Evolutionary conservation across 2,888 invertebrate genomes (phyloP), one percentile per base, ranked within the genome.

Genomic region (Sminthurinus aureus): DNA sequence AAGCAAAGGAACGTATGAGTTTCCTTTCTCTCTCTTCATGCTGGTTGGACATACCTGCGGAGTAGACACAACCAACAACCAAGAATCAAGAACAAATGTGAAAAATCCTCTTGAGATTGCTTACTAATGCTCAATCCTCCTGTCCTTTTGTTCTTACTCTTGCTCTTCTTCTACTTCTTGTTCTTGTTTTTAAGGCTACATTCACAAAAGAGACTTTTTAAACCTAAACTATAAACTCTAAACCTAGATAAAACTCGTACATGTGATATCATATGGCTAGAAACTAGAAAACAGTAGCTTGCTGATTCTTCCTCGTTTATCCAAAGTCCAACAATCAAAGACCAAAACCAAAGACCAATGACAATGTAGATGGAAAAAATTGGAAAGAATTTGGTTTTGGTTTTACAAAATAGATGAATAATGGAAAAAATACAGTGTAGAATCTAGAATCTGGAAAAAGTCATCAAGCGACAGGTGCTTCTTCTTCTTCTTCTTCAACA

Each of bases 41-140:
- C 82, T 84, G 79, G 77, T 82, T 84, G 84, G 84, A 82, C 82
- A 82, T 84, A 84, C 84, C 84, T 84, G 84, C 80, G 76, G 83
- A 76, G 83, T 58, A 52, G 18, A 73, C 2, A 20, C 22, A 20
- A n/a, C n/a, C n/a, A n/a, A n/a, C n/a, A n/a, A n/a, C n/a, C n/a
- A n/a, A n/a, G n/a, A n/a, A n/a, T n/a, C n/a, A n/a, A 69, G 11
- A n/a, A 20, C n/a, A 20, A 69, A 69, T 69, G 67, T n/a, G 24
- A 9, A 58, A 58, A 71, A 71, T 24, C 71, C 38, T 38, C 24
- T 11, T 51, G 6, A 75, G 51, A 75, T 22, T 75, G 78, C 78
- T 78, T 66, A 52, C 78, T 78, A 78, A 78, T 78, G 78, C 78
- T 50, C 64, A 78, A 78, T 78, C 66, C 78, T 50, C 64, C 26